phyloP scores from a whole-genome alignment of 2,113 vertebrate species.

The Paracanthobrama guichenoti region DNA sequence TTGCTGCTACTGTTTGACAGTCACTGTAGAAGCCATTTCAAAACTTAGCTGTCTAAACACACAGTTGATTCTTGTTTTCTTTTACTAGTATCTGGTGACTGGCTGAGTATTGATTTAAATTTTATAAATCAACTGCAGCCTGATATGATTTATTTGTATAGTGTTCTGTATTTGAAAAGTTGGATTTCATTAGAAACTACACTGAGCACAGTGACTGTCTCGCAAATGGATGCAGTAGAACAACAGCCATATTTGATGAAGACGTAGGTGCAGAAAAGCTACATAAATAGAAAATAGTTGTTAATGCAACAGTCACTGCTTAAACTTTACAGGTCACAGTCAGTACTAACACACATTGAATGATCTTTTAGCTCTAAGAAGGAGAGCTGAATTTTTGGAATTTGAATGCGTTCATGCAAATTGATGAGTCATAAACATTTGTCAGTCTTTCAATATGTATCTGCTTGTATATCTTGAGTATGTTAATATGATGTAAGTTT shows the following conservation, averaged over 20 bases:
- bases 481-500: neutral
- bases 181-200: neutral
- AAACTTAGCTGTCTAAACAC: no score
- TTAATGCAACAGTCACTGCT: neutral
- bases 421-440: conserved; percentile 6
- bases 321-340: neutral
- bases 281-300: neutral
- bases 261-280: neutral
- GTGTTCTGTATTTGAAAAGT: neutral
- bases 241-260: neutral
- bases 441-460: neutral
- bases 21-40: no score
- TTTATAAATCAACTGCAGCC: no score
- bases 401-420: neutral
- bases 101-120: no score
- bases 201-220: neutral
- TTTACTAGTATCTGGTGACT: no score
- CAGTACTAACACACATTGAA: neutral
- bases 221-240: neutral
- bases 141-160: no score
- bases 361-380: neutral
- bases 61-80: no score
- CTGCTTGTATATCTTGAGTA: neutral
- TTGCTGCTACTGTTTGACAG: no score
- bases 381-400: neutral